Base-by-base conservation (phyloP, 2,113 vertebrate species). In the Gavia stellata region DNA sequence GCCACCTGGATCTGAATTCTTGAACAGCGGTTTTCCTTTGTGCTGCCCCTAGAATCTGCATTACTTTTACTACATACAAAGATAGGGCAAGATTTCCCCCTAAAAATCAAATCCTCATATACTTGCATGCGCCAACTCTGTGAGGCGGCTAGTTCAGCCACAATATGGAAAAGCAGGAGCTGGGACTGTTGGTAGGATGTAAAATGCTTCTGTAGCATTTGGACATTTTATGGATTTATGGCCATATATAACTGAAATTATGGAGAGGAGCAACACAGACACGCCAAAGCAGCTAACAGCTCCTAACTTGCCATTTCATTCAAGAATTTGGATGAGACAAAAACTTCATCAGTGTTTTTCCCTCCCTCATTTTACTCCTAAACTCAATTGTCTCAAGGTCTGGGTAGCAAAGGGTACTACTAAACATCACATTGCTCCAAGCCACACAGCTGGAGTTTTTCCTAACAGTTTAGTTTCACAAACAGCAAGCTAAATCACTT, bases 401-500 rank as follows among this genome's bases (percentile, higher is more conserved):
- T 49, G 28, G 8, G 34, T 38, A 52, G 56, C 18, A 71, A 83
- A 78, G 31, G 26, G 12, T n/a, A n/a, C 38, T 73, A 17, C 24
- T 31, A 45, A 82, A 63, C 12, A 52, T 38, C 74, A 63, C 20
- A 36, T 36, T 66, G 8, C 59, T 83, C 34, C 45, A 83, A 71
- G 47, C 1, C 67, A 66, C 29, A 50, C 0, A 10, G 26, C 23
- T 36, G 17, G 5, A 4, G 2, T 38, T 81, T 20, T 34, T 34
- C 33, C 33, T 63, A 50, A 31, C 14, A 67, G n/a, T 1, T n/a
- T 36, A 26, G 50, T 75, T 91, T 81, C 47, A 77, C 1, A 4
- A 81, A 88, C 31, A 87, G 85, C n/a, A 84, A 95, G 86, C 36
- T 92, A 88, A 77, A 94, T 92, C 61, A 44, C 38, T 78, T 78